Evolutionary conservation across 2,888 invertebrate species (phyloP).

Genomic region (Dicyrtomina minuta): DNA sequence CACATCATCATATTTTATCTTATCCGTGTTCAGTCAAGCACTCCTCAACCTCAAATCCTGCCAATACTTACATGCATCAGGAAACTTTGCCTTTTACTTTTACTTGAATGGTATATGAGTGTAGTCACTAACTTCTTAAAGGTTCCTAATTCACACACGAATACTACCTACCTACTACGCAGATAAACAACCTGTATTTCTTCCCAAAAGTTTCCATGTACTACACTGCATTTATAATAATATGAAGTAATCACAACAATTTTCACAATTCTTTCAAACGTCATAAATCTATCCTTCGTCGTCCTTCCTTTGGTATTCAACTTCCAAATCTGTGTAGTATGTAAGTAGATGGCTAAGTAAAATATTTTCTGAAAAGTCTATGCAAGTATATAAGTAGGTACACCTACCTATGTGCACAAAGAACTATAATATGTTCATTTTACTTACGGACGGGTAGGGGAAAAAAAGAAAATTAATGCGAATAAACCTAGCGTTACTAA

Average conservation of each 20-base stretch:
- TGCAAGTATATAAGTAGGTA: too few species aligned
- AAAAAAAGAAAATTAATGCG: constrained; percentile 17
- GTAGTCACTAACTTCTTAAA: background rate
- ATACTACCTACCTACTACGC: background rate
- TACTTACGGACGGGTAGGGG: background rate
- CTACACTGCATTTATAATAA: background rate
- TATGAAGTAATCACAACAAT: background rate
- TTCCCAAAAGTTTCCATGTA: too few species aligned
- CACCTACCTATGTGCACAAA: too few species aligned
- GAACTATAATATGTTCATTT: constrained; percentile 11
- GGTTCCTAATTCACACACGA: background rate
- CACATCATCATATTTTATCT: background rate
- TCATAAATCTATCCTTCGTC: too few species aligned
- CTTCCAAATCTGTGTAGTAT: too few species aligned
- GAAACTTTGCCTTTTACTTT: too few species aligned
- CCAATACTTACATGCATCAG: constrained; percentile 11
- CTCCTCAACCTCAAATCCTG: constrained; percentile 16
- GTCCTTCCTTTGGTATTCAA: background rate
- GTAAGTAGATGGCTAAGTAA: background rate
- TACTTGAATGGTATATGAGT: too few species aligned
- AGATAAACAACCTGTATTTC: background rate
- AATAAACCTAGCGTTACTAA: constrained; percentile 21
- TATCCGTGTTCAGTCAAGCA: constrained; percentile 20
- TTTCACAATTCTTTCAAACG: background rate
- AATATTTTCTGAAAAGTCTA: too few species aligned